A percentile compares a stretch with the other conserved stretches of the same genome.
phyloP scores from a whole-genome alignment of 2,888 invertebrate species.

The Sesamia inferens region DNA sequence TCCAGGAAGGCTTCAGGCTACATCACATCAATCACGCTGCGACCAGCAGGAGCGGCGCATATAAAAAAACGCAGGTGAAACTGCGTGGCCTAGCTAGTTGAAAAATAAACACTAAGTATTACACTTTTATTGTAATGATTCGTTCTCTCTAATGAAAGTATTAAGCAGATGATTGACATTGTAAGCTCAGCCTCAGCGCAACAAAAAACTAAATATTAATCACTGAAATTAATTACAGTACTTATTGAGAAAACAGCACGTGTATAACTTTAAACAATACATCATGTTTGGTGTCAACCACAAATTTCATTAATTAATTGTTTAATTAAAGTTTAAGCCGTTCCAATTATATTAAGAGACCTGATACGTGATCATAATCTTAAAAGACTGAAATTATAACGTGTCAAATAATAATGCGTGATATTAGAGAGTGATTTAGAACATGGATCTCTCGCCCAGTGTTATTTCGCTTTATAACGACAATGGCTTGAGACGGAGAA shows the following conservation, averaged over 20 bases:
- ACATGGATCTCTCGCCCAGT: conserved; percentile 8
- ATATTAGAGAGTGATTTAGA: conserved; percentile 19
- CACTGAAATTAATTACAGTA: not conserved
- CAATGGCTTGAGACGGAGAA: conserved; percentile 16
- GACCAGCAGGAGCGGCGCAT: too few relatives aligned
- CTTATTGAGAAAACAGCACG: not conserved
- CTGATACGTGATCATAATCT: conserved; percentile 9
- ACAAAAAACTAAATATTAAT: not conserved
- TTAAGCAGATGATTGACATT: not conserved
- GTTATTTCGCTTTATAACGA: conserved; percentile 26
- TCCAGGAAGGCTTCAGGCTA: too few relatives aligned
- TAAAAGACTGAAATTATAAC: not conserved
- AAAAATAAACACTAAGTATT: not conserved
- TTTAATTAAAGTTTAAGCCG: not conserved
- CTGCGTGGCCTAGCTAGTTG: too few relatives aligned
- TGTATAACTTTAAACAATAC: conserved; percentile 1
- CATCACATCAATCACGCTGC: too few relatives aligned
- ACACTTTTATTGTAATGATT: not conserved
- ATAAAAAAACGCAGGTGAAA: too few relatives aligned
- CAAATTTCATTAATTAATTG: conserved; percentile 4
- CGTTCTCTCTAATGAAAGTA: not conserved
- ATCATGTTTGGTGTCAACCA: conserved; percentile 6
- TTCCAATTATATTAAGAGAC: conserved; percentile 5
- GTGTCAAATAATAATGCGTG: not conserved
- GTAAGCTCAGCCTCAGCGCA: not conserved